Evolutionary conservation across 2,113 vertebrate species (phyloP).

Genomic region (Microtus pennsylvanicus): DNA sequence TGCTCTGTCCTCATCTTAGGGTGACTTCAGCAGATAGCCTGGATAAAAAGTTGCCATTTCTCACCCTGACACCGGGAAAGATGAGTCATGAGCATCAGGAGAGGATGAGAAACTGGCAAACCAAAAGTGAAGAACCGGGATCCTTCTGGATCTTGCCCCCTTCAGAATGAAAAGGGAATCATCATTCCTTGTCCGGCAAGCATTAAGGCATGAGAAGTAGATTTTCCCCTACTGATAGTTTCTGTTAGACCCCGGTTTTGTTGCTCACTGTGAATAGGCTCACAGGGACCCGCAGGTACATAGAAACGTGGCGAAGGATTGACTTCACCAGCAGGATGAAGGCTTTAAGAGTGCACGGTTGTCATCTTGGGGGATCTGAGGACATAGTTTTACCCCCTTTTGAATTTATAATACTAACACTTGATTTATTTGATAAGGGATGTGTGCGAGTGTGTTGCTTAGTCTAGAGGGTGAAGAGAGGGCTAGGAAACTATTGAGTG

Average conservation of each 20-base stretch:
- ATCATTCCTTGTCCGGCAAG: not conserved
- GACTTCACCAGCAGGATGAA: not conserved
- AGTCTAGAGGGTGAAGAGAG: not conserved
- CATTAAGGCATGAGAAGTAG: not conserved
- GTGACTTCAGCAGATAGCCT: conserved; percentile 48
- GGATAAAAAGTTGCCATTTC: conserved; percentile 40
- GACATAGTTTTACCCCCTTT: not conserved
- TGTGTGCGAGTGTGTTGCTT: not conserved
- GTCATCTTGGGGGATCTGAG: not conserved
- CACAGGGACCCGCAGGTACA: not conserved
- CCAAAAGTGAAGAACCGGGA: not conserved
- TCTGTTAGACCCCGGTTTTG: not conserved
- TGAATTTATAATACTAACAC: not conserved
- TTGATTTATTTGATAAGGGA: not conserved
- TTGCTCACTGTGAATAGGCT: not conserved
- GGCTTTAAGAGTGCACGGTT: not conserved
- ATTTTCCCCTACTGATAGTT: not conserved
- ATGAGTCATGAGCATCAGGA: conserved; percentile 43
- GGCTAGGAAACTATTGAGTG: not conserved
- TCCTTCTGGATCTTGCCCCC: not conserved
- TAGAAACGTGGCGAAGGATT: not conserved
- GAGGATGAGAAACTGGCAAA: conserved; percentile 23
- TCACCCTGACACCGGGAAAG: conserved; percentile 23
- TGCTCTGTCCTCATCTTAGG: not conserved
- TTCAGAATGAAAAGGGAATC: not conserved